Percentiles rank a stretch among this genome's conserved stretches.
Evolutionary conservation across 2,113 vertebrate species (phyloP).

Genomic region (Pseudopipra pipra): DNA sequence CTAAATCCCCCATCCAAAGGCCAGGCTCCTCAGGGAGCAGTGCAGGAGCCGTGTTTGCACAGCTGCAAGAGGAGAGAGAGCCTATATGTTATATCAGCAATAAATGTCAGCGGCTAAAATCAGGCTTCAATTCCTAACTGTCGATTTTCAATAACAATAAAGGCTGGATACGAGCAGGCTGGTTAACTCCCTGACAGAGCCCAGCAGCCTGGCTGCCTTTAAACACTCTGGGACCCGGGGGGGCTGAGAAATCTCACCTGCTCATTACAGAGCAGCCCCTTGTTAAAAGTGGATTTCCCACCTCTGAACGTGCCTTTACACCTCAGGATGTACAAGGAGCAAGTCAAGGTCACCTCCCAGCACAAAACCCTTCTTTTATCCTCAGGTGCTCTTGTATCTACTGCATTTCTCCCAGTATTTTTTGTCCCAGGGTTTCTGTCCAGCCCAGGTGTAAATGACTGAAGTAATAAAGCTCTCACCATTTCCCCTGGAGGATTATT

Average conservation of each 20-base stretch:
- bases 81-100: not conserved
- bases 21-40: not conserved
- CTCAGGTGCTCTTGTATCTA: not conserved
- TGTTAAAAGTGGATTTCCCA: not conserved
- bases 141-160: conserved; percentile 7
- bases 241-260: not conserved
- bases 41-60: not conserved
- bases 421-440: not conserved
- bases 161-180: not conserved
- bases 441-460: not conserved
- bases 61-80: not conserved
- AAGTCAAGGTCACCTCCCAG: not conserved
- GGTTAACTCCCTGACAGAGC: not conserved
- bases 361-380: not conserved
- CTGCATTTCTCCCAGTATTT: not conserved
- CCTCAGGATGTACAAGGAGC: not conserved
- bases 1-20: not conserved
- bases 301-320: not conserved
- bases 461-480: not conserved
- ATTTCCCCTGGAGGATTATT: not conserved
- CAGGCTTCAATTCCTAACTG: not conserved
- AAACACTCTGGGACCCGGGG: not conserved
- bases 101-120: conserved; percentile 23
- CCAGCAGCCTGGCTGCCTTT: not conserved
- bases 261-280: not conserved